Conservation (phyloP, 2,113 vertebrate genomes). For the Barbus barbus region DNA sequence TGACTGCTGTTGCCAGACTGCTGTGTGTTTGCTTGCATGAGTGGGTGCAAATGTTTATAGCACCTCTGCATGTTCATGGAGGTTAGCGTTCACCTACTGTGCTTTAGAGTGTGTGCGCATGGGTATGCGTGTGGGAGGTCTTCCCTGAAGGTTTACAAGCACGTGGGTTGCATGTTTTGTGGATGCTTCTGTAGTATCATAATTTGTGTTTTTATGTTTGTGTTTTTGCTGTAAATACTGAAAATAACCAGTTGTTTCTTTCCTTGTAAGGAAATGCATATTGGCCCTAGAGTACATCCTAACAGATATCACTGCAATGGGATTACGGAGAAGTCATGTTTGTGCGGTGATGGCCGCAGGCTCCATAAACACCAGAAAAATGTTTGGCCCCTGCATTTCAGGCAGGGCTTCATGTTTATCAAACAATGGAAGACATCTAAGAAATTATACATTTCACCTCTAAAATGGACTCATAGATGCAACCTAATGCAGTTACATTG, state of each 20-base stretch:
- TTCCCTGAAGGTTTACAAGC: slow-evolving; percentile 25
- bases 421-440: background rate
- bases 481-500: too few species aligned
- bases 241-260: slow-evolving; percentile 6
- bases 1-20: slow-evolving; percentile 9
- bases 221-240: slow-evolving; percentile 13
- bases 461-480: too few species aligned
- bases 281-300: background rate
- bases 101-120: background rate
- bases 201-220: slow-evolving; percentile 11
- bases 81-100: slow-evolving; percentile 21
- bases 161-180: slow-evolving; percentile 29
- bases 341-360: background rate
- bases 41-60: slow-evolving; percentile 29
- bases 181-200: slow-evolving; percentile 15
- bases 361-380: background rate
- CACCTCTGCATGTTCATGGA: slow-evolving; percentile 1
- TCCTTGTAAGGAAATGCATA: background rate
- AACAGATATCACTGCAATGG: background rate
- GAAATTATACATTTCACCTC: too few species aligned
- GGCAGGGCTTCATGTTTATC: background rate
- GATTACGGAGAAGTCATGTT: background rate
- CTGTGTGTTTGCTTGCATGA: slow-evolving; percentile 11
- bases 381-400: background rate
- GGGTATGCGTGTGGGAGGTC: slow-evolving; percentile 24